phyloP scores from a whole-genome alignment of 1,140 invertebrate genomes.

The Penaeus chinensis region DNA sequence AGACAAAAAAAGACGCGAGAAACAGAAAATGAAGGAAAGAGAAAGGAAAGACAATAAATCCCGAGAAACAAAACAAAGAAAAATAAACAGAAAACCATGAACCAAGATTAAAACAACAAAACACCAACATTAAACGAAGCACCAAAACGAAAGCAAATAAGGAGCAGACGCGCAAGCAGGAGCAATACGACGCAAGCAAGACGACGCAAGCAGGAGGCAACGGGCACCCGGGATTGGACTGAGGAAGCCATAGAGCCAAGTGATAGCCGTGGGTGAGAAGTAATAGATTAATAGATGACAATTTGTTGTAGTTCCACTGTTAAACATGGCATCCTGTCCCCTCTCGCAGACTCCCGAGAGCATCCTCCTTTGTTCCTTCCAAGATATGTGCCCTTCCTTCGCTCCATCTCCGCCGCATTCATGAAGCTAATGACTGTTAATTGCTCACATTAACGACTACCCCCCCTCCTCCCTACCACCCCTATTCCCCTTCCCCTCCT shows the following conservation, averaged over 20 bases:
- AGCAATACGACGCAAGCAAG: background rate
- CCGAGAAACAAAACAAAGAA: too few relatives aligned
- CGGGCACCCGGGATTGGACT: background rate
- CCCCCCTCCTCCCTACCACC: too few relatives aligned
- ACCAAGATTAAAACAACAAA: background rate
- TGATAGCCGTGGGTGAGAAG: slow-evolving; percentile 5
- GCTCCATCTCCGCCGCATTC: too few relatives aligned
- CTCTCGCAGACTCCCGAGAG: too few relatives aligned
- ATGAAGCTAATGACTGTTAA: too few relatives aligned
- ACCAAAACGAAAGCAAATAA: background rate
- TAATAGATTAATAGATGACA: slow-evolving; percentile 39
- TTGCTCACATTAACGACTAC: too few relatives aligned
- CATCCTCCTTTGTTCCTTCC: too few relatives aligned
- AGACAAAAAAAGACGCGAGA: background rate
- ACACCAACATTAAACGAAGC: background rate
- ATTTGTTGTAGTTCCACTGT: slow-evolving; percentile 33
- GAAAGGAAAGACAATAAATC: background rate
- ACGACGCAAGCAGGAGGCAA: background rate
- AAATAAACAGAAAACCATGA: too few relatives aligned
- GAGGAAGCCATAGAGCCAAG: slow-evolving; percentile 1
- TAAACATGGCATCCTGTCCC: slow-evolving; percentile 37
- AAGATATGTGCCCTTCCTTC: too few relatives aligned
- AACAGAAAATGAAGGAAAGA: background rate
- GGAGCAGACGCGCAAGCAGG: background rate
- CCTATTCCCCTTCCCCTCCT: too few relatives aligned